Evolutionary conservation across 2,113 vertebrate species (phyloP).

Genomic region (Psittacara wagleri): DNA sequence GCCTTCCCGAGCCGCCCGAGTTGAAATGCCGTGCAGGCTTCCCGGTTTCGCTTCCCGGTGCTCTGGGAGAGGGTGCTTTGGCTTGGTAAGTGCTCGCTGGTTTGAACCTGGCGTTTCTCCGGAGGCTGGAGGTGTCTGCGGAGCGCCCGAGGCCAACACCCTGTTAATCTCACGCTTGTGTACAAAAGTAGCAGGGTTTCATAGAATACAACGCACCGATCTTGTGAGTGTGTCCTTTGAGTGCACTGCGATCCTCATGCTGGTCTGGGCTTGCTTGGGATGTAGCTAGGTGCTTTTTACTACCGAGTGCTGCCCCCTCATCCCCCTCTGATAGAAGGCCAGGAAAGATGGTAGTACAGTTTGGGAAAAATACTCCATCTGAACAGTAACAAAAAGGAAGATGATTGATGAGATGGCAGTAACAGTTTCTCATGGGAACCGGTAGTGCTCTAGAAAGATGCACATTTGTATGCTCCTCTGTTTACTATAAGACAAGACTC

Average conservation of each 20-base stretch:
- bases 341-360: background rate
- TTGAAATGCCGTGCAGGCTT: background rate
- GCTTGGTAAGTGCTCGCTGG: background rate
- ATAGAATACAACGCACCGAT: accelerated
- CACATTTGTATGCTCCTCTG: background rate
- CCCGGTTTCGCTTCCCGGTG: background rate
- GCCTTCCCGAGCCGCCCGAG: background rate
- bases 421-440: background rate
- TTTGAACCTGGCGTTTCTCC: accelerated
- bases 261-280: background rate
- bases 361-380: background rate
- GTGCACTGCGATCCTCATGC: accelerated
- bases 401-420: background rate
- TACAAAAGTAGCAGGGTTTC: accelerated
- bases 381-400: background rate
- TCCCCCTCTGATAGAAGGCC: background rate
- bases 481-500: accelerated
- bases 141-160: too few species aligned
- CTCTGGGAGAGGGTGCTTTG: background rate
- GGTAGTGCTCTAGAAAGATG: background rate
- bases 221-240: accelerated
- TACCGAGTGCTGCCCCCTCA: accelerated
- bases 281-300: background rate
- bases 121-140: background rate
- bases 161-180: accelerated